Evolutionary conservation across 2,888 invertebrate genomes (phyloP).

Genomic region (Pilophorus perplexus): DNA sequence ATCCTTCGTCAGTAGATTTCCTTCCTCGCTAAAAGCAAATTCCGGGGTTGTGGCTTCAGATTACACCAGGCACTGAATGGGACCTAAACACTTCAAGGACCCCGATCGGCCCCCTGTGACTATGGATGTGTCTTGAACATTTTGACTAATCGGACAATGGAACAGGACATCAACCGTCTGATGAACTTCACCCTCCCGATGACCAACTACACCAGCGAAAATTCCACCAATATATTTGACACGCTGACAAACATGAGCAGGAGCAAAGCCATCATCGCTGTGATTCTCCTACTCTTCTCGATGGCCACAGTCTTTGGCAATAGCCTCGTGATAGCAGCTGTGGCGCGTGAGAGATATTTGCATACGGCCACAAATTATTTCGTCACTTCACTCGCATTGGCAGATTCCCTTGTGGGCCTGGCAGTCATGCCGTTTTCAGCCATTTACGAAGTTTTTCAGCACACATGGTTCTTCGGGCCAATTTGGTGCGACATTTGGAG

Average conservation of each 20-base stretch:
- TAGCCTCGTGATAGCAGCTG: slow-evolving; percentile 88
- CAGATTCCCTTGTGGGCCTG: slow-evolving; percentile 92
- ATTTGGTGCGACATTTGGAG: slow-evolving; percentile 98
- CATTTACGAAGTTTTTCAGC: slow-evolving; percentile 81
- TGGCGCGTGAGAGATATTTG: slow-evolving; percentile 86
- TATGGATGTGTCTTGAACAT: too few species aligned
- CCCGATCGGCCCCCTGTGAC: too few species aligned
- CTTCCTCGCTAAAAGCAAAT: slow-evolving; percentile 13
- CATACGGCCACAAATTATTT: slow-evolving; percentile 98
- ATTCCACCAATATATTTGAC: slow-evolving; percentile 52
- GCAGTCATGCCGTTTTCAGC: slow-evolving; percentile 98
- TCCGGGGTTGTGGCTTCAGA: too few species aligned
- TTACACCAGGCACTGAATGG: too few species aligned
- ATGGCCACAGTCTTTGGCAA: slow-evolving; percentile 94
- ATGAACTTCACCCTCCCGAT: slow-evolving; percentile 8
- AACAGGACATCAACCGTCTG: slow-evolving; percentile 5
- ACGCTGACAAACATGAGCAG: slow-evolving; percentile 59
- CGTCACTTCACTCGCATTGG: slow-evolving; percentile 93
- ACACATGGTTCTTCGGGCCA: slow-evolving; percentile 92
- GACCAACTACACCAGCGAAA: slow-evolving; percentile 44
- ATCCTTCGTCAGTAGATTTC: slow-evolving; percentile 6
- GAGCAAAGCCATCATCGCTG: slow-evolving; percentile 73
- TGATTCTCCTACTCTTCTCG: slow-evolving; percentile 80
- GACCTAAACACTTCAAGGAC: too few species aligned
- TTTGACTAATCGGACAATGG: too few species aligned